Base-by-base conservation (phyloP, 2,888 invertebrate genomes). In the Bhutanitis thaidina region DNA sequence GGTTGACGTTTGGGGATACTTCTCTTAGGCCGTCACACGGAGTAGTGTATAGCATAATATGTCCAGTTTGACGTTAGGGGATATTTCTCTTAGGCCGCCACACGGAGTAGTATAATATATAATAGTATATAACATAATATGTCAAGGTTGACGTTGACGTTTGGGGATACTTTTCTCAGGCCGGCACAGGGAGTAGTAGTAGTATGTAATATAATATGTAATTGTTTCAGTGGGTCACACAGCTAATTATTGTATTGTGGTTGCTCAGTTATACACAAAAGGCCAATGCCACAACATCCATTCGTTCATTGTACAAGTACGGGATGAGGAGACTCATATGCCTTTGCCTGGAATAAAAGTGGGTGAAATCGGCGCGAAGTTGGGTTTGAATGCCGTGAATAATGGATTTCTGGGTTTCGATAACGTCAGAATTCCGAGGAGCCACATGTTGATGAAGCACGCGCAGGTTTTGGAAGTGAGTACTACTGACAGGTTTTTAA, bases 291-390 rank as follows among this genome's bases (percentile, higher is more conserved):
- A 94, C 66, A 98, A 98, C 0, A 93, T 97, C 61, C 98, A 98
- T 72, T 94, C 96, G 0, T 98, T 98, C 73, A 92, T 98, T 57
- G 95, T 98, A 0, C 98, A 97, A 79, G 80, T 98, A 7, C 90
- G 98, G 56, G 95, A 97, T 64, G 93, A 95, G 69, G 94, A 97
- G 7, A 96, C 96, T 0, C 97, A 98, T 69, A 85, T 92, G 71
- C 97, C 97, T 0, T 67, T 98, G 67, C 93, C 93, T 20, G 98
- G 97, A 65, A 94, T 98, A 47, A 94, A 94, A 72, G 92, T 98
- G 45, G 98, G 98, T 0, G 98, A 98, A 78, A 97, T 98, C 59
- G 98, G 98, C 0, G 93, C 95, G 1, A 98, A 98, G 77, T 89
- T 98, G 57, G 98, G 97, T 5, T 94, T 97, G 90, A 95, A 96